Conservation (phyloP, 37 sponge, comb jelly and placozoan species). For the Spongilla lacustris region DNA sequence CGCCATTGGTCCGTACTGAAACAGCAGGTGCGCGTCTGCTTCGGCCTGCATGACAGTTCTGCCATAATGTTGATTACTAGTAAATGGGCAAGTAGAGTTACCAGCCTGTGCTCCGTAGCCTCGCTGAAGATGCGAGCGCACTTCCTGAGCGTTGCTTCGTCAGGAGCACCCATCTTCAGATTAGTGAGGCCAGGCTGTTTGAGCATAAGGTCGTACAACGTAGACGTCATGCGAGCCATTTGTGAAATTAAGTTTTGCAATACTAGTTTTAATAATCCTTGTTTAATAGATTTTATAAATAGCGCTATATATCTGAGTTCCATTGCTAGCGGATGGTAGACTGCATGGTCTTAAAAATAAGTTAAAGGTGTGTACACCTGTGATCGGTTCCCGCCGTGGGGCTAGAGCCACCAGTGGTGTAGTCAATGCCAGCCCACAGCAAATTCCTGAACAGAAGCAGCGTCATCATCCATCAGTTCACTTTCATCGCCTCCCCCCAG, state of each 20-base stretch:
- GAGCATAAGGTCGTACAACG: background rate
- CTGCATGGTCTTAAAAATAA: too few relatives aligned
- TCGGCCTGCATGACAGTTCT: conserved; percentile 20
- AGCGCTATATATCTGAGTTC: too few relatives aligned
- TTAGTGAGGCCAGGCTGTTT: conserved; percentile 25
- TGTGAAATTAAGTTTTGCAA: too few relatives aligned
- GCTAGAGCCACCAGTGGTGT: background rate
- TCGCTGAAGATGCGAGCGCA: conserved; percentile 12
- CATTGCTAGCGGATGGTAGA: too few relatives aligned
- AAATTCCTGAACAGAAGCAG: background rate
- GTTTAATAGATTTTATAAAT: too few relatives aligned
- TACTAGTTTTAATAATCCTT: too few relatives aligned
- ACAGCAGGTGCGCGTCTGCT: conserved; percentile 26
- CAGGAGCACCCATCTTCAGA: conserved; percentile 74
- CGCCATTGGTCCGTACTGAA: conserved; percentile 77
- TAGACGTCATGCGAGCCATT: background rate
- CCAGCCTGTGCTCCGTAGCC: conserved; percentile 56
- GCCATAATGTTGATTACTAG: too few relatives aligned
- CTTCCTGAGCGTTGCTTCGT: conserved; percentile 32
- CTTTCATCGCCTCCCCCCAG: background rate
- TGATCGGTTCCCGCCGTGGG: too few relatives aligned
- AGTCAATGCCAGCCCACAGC: background rate
- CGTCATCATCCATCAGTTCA: background rate
- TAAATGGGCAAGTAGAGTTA: too few relatives aligned
- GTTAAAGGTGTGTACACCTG: too few relatives aligned